A percentile compares a stretch with the other conserved stretches of the same genome.
Evolutionary conservation across 1,140 invertebrate genomes (phyloP).

Genomic region (Zaprionus lachaisei): DNA sequence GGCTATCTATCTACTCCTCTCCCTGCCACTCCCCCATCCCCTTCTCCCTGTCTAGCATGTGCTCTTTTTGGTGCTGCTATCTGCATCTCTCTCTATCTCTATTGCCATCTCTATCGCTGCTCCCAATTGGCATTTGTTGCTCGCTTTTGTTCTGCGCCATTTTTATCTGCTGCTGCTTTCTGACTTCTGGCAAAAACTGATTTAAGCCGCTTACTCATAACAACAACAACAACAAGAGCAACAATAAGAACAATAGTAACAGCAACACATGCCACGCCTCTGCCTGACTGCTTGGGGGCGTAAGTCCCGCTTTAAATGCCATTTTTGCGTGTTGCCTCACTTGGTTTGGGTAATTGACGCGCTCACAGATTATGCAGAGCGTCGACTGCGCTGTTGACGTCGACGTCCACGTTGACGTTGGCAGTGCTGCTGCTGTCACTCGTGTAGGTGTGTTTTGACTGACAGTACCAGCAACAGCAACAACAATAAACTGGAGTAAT

Average conservation of each 20-base stretch:
- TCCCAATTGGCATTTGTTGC: slow-evolving; percentile 55
- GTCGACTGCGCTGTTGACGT: slow-evolving; percentile 5
- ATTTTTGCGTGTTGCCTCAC: slow-evolving; percentile 50
- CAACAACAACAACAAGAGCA: slow-evolving; percentile 9
- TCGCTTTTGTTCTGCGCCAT: slow-evolving; percentile 34
- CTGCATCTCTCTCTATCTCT: not conserved
- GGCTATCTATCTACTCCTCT: not conserved
- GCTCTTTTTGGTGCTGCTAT: not conserved
- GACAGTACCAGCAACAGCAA: slow-evolving; percentile 1
- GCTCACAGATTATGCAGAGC: slow-evolving; percentile 72
- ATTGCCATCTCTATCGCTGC: not conserved
- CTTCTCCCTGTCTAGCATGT: not conserved
- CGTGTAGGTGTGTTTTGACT: not conserved
- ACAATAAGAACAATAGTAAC: not conserved
- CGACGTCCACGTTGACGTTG: not conserved
- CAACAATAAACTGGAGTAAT: slow-evolving; percentile 15
- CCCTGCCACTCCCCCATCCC: too few relatives aligned
- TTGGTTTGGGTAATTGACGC: slow-evolving; percentile 81
- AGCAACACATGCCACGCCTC: slow-evolving; percentile 15
- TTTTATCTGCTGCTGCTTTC: slow-evolving; percentile 44
- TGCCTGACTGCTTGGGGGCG: not conserved
- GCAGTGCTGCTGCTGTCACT: not conserved
- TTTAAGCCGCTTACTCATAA: slow-evolving; percentile 71
- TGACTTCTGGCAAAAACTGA: slow-evolving; percentile 69
- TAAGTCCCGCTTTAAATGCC: slow-evolving; percentile 55